Conservation (phyloP, 2,797 vertebrate genomes). For the Muscicapa striata region DNA sequence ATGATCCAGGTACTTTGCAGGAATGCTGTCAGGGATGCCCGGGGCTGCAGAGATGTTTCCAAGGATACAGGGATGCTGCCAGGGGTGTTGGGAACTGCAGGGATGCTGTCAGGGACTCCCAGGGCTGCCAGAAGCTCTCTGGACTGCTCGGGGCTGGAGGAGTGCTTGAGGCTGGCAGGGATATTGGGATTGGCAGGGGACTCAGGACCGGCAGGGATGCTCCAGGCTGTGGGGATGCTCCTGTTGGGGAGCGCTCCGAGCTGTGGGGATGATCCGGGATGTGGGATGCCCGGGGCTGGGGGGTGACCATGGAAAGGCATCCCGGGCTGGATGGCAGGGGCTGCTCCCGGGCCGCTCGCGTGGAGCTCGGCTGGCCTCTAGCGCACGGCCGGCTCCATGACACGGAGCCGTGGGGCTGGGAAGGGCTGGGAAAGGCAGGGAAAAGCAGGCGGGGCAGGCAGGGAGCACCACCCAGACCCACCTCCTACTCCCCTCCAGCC, state of each 20-base stretch:
- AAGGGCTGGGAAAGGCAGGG: not conserved
- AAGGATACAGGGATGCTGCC: not conserved
- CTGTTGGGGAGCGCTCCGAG: not conserved
- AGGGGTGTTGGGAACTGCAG: not conserved
- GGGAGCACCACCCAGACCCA: not conserved
- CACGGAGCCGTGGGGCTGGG: not conserved
- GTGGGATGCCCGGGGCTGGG: not conserved
- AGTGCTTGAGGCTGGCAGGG: not conserved
- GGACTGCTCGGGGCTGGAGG: not conserved
- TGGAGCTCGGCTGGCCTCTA: slow-evolving; percentile 59
- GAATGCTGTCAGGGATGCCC: not conserved
- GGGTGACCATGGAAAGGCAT: not conserved
- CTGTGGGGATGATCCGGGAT: no score
- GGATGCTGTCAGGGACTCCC: not conserved
- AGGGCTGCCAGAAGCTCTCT: not conserved
- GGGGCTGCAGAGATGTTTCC: not conserved
- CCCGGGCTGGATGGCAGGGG: not conserved
- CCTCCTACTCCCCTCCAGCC: not conserved
- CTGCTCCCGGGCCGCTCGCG: not conserved
- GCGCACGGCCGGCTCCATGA: not conserved
- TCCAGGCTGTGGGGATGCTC: not conserved
- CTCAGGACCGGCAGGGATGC: not conserved
- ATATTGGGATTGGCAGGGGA: not conserved
- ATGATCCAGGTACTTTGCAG: not conserved
- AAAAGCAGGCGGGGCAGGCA: no score